These are phyloP conservation scores for Aphodius sticticus DNA, from an alignment of 2,888 invertebrate species.

Conservation along the genomic window DNA sequence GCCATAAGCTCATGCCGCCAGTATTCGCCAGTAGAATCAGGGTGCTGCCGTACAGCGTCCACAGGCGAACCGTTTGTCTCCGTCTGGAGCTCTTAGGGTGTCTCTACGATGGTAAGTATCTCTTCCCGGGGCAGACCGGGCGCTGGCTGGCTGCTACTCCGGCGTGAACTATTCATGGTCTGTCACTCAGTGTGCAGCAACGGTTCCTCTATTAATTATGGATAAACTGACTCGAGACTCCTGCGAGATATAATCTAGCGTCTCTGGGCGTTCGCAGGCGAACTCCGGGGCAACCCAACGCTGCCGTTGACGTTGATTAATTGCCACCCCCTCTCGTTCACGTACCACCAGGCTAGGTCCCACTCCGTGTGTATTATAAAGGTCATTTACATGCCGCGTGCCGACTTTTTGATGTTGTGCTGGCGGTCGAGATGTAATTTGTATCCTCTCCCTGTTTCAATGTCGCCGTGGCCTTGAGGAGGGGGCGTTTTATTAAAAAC, in stretches of 20 bases:
- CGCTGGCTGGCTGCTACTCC: background rate
- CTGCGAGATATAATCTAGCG: conserved; percentile 39
- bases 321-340: conserved; percentile 40
- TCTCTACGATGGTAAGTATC: conserved; percentile 68
- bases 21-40: conserved; percentile 76
- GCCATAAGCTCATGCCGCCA: conserved; percentile 72
- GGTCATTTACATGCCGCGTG: conserved; percentile 43
- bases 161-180: conserved; percentile 50
- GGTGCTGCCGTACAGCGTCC: conserved; percentile 76
- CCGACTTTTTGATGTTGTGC: conserved; percentile 39
- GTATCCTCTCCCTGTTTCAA: conserved; percentile 29
- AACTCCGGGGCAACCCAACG: conserved; percentile 20
- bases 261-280: background rate
- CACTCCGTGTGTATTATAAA: conserved; percentile 40
- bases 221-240: conserved; percentile 46
- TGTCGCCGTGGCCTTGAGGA: conserved; percentile 15
- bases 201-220: conserved; percentile 50
- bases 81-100: conserved; percentile 80
- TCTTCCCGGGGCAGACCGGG: background rate
- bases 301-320: conserved; percentile 49
- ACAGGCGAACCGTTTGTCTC: conserved; percentile 77
- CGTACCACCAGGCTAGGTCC: background rate
- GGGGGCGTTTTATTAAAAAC: conserved; percentile 33
- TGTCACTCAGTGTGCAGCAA: conserved; percentile 49
- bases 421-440: conserved; percentile 33